Percentiles rank a stretch among this genome's conserved stretches.
These are phyloP conservation scores for Pyrochroa serraticornis DNA, from an alignment of 2,888 invertebrate species.

Conservation along the genomic window DNA sequence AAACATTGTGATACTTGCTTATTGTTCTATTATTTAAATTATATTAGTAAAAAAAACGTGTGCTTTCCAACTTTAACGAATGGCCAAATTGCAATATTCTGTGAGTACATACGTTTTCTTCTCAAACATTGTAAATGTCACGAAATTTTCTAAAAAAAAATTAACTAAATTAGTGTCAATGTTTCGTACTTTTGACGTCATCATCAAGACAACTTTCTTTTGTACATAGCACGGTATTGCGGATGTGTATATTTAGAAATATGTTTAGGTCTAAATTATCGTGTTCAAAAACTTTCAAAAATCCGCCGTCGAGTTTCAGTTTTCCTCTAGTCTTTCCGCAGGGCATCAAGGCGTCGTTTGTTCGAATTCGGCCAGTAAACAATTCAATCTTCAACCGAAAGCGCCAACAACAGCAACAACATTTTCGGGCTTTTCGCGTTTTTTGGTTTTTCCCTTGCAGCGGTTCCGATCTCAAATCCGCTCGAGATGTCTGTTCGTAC, in stretches of 20 bases:
- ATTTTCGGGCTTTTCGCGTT: constrained; percentile 8
- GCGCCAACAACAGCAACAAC: constrained; percentile 10
- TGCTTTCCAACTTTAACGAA: constrained; percentile 46
- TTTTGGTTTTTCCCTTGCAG: constrained; percentile 20
- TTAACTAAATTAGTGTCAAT: constrained; percentile 32
- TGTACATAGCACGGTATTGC: constrained; percentile 15
- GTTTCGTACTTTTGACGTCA: constrained; percentile 42
- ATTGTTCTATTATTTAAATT: constrained; percentile 46
- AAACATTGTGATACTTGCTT: constrained; percentile 59
- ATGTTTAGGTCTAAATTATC: constrained; percentile 4
- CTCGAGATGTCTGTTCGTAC: constrained; percentile 27
- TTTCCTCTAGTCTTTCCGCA: constrained; percentile 44
- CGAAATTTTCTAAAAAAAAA: constrained; percentile 1
- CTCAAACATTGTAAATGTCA: constrained; percentile 19
- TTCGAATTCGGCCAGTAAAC: constrained; percentile 38
- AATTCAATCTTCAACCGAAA: constrained; percentile 1
- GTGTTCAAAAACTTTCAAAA: constrained; percentile 3
- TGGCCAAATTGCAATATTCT: constrained; percentile 52
- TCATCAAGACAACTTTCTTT: background rate
- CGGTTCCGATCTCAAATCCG: constrained; percentile 36
- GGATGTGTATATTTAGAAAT: constrained; percentile 27
- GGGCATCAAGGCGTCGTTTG: constrained; percentile 36
- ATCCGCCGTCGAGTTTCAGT: constrained; percentile 2
- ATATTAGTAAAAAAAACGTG: constrained; percentile 44
- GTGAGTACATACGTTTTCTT: constrained; percentile 26